Conservation (phyloP, 2,113 vertebrate species). For the Notiomystis cincta region DNA sequence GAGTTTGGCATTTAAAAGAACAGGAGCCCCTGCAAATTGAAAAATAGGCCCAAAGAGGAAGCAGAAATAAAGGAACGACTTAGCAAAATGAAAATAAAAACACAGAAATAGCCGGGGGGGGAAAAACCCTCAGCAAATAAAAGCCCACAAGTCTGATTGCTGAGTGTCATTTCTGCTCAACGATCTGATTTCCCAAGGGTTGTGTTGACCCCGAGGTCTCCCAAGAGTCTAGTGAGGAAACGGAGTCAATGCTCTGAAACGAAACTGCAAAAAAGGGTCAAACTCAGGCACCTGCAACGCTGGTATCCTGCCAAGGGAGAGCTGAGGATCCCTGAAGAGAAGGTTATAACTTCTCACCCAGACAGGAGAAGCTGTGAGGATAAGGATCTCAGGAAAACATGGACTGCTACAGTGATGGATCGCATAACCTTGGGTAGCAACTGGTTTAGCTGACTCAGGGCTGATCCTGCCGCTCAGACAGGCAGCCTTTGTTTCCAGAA, state of each 20-base stretch:
- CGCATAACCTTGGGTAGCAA: accelerated
- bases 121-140: background rate
- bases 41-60: conserved; percentile 7
- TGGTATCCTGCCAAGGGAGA: background rate
- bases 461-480: accelerated
- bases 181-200: accelerated
- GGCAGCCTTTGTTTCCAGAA: background rate
- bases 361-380: background rate
- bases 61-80: background rate
- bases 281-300: accelerated
- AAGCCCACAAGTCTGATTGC: background rate
- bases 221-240: background rate
- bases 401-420: background rate
- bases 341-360: background rate
- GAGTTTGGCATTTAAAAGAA: background rate
- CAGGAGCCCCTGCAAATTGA: background rate
- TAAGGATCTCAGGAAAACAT: background rate
- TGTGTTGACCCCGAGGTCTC: background rate
- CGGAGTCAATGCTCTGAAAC: accelerated
- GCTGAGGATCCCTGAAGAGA: background rate
- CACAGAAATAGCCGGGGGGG: background rate
- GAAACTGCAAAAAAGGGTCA: background rate
- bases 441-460: background rate
- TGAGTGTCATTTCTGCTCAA: background rate
- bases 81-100: conserved; percentile 17